phyloP scores from a whole-genome alignment of 2,797 vertebrate species.

The Rhinella marina region DNA sequence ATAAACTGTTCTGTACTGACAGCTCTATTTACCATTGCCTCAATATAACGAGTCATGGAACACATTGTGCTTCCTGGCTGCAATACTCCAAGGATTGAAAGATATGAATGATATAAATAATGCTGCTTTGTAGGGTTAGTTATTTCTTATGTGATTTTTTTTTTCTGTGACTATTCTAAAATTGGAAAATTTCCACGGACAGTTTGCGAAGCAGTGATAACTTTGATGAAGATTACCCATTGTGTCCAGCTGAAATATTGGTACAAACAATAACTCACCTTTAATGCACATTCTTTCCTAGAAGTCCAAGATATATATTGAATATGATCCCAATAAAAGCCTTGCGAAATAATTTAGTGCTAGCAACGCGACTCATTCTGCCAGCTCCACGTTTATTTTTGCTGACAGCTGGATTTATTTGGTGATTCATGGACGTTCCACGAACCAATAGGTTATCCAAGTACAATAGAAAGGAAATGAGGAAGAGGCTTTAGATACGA shows the following conservation, averaged over 20 bases:
- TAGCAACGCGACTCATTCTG: background rate
- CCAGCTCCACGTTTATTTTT: constrained; percentile 27
- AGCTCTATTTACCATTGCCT: background rate
- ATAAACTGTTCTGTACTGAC: background rate
- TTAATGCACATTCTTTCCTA: constrained; percentile 6
- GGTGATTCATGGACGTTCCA: constrained; percentile 13
- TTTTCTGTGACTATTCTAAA: background rate
- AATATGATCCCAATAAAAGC: constrained; percentile 33
- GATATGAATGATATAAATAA: background rate
- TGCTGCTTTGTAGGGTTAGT: too few species aligned
- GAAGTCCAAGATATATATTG: constrained; percentile 17
- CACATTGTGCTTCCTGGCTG: background rate
- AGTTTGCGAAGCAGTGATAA: constrained; percentile 19
- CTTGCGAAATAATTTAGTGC: constrained; percentile 26
- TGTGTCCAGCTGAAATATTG: constrained; percentile 38
- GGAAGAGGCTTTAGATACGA: constrained; percentile 1
- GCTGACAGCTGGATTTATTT: constrained; percentile 46
- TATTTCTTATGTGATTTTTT: background rate
- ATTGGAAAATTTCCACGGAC: constrained; percentile 1
- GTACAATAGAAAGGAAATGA: constrained; percentile 24
- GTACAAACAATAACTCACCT: constrained; percentile 22
- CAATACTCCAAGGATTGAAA: background rate
- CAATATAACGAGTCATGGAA: background rate
- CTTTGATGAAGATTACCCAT: constrained; percentile 27
- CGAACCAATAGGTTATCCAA: constrained; percentile 29